Evolutionary conservation across 2,888 invertebrate species (phyloP).

Genomic region (Nomada goodeniana): DNA sequence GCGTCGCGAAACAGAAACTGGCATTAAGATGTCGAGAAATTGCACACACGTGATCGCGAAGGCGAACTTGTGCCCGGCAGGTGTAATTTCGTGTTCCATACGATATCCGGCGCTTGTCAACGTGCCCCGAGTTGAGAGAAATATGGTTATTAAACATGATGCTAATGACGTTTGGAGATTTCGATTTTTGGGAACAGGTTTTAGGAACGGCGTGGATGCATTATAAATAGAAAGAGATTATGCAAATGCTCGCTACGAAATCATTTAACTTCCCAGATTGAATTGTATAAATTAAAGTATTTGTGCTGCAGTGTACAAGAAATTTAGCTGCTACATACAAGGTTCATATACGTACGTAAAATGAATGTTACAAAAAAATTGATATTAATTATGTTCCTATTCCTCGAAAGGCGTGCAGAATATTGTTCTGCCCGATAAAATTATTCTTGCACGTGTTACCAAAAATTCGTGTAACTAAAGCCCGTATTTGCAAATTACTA

Average conservation of each 20-base stretch:
- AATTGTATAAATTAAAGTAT: slow-evolving; percentile 17
- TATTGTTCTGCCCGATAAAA: too few species aligned
- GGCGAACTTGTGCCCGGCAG: not conserved
- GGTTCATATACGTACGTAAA: not conserved
- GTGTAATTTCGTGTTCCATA: slow-evolving; percentile 2
- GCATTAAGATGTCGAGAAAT: slow-evolving; percentile 33
- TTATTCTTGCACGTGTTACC: not conserved
- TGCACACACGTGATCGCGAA: not conserved
- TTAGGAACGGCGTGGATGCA: slow-evolving; percentile 7
- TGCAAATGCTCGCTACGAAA: not conserved
- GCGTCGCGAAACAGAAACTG: not conserved
- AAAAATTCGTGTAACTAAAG: not conserved
- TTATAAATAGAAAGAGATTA: slow-evolving; percentile 25
- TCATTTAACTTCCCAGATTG: slow-evolving; percentile 1
- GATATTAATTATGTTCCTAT: not conserved
- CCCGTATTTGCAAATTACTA: not conserved
- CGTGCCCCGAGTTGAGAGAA: not conserved
- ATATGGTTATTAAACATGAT: slow-evolving; percentile 27
- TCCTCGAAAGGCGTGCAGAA: not conserved
- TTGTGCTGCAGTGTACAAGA: not conserved
- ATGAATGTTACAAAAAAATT: too few species aligned
- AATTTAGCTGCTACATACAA: not conserved
- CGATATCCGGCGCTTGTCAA: slow-evolving; percentile 11
- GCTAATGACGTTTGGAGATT: slow-evolving; percentile 8
- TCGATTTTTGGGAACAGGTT: slow-evolving; percentile 15